These are phyloP conservation scores for Leptodactylus fuscus DNA, from an alignment of 2,113 vertebrate species.

Conservation along the genomic window DNA sequence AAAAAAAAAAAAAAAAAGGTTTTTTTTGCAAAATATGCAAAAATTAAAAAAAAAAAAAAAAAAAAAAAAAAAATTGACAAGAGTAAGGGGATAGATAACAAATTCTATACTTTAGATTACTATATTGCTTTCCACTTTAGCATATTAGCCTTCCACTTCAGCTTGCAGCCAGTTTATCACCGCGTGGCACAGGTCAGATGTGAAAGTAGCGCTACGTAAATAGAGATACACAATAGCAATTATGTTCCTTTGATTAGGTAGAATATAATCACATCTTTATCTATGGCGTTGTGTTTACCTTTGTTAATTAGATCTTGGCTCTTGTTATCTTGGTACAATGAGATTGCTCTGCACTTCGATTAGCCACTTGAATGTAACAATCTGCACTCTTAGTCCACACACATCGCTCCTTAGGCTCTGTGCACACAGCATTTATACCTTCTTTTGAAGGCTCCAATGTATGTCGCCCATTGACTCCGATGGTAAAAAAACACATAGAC, in stretches of 20 bases:
- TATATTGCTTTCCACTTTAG: background rate
- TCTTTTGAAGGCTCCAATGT: too few relatives aligned
- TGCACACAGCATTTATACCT: too few relatives aligned
- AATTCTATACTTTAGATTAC: too few relatives aligned
- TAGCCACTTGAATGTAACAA: conserved; percentile 43
- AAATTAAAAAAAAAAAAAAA: too few relatives aligned
- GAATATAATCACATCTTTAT: conserved; percentile 45
- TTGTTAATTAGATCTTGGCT: conserved; percentile 50
- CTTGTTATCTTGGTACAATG: conserved; percentile 46
- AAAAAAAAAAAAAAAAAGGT: too few relatives aligned
- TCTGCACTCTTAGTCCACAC: background rate
- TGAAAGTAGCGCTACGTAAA: conserved; percentile 43
- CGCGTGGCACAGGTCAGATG: conserved; percentile 18
- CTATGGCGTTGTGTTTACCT: conserved; percentile 38
- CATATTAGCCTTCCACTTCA: conserved; percentile 10
- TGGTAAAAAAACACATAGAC: too few relatives aligned
- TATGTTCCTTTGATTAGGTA: conserved; percentile 42
- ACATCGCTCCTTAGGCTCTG: background rate
- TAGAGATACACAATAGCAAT: conserved; percentile 47
- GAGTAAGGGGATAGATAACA: too few relatives aligned
- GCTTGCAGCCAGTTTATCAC: conserved; percentile 13
- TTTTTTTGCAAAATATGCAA: too few relatives aligned
- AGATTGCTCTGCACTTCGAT: conserved; percentile 34
- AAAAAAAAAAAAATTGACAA: too few relatives aligned
- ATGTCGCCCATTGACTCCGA: too few relatives aligned